A percentile compares a stretch with the other conserved stretches of the same genome.
These are phyloP conservation scores for Drosophila santomea DNA, from an alignment of 1,140 invertebrate species.

Conservation along the genomic window DNA sequence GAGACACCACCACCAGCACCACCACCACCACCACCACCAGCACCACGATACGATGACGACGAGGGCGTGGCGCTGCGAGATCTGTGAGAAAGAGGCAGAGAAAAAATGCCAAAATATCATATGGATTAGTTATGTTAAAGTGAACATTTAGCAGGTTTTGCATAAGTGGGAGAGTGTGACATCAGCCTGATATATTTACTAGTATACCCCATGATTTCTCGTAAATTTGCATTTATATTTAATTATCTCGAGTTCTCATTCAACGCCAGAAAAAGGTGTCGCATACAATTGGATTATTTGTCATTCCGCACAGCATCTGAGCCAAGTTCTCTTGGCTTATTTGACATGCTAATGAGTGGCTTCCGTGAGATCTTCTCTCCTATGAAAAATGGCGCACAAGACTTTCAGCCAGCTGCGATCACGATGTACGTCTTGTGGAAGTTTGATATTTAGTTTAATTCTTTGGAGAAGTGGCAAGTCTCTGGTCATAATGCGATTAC, in stretches of 20 bases:
- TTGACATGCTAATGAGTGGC: constrained; percentile 79
- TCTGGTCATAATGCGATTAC: constrained; percentile 68
- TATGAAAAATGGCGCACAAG: background rate
- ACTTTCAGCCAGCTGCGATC: constrained; percentile 3
- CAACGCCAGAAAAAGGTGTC: constrained; percentile 41
- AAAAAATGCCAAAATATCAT: background rate
- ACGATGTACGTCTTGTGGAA: constrained; percentile 46
- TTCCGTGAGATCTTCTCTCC: constrained; percentile 71
- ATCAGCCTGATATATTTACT: constrained; percentile 32
- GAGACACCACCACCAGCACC: constrained; percentile 84
- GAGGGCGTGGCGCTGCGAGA: constrained; percentile 91
- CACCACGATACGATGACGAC: constrained; percentile 89
- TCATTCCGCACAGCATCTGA: constrained; percentile 41
- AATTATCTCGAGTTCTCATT: constrained; percentile 50
- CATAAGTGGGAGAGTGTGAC: constrained; percentile 37
- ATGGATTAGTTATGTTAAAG: constrained; percentile 48
- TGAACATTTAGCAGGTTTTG: constrained; percentile 45
- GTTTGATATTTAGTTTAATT: constrained; percentile 53
- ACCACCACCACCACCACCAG: constrained; percentile 55
- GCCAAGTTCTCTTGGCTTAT: constrained; percentile 30
- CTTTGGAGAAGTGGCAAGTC: constrained; percentile 29
- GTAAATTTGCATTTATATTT: constrained; percentile 77
- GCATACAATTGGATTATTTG: constrained; percentile 75
- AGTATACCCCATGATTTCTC: constrained; percentile 13
- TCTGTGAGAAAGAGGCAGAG: constrained; percentile 68